Conservation (phyloP, 2,113 vertebrate species). For the Vulpes ferrilata region DNA sequence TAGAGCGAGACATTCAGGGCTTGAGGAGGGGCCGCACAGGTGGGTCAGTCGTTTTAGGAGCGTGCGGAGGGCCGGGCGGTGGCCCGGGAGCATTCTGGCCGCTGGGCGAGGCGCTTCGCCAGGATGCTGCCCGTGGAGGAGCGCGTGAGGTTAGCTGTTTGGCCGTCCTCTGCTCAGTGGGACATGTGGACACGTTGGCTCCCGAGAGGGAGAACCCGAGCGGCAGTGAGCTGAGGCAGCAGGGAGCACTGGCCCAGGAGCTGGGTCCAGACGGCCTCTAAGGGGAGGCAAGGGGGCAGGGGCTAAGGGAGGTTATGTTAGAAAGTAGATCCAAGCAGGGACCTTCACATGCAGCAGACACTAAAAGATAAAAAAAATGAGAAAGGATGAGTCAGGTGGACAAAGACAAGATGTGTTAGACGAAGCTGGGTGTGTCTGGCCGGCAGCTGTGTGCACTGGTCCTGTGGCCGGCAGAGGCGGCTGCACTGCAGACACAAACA, state of each 20-base stretch:
- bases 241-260: conserved; percentile 51
- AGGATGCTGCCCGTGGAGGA: background rate
- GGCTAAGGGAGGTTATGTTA: conserved; percentile 35
- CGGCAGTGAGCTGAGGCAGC: conserved; percentile 78
- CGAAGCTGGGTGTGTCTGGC: conserved; percentile 84
- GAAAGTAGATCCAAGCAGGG: conserved; percentile 79
- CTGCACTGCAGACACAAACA: conserved; percentile 84
- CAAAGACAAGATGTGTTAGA: conserved; percentile 87
- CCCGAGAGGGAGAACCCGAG: conserved; percentile 56
- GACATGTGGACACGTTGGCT: conserved; percentile 68
- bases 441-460: conserved; percentile 83
- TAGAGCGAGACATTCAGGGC: conserved; percentile 91
- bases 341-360: conserved; percentile 88
- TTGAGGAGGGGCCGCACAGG: conserved; percentile 85
- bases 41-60: conserved; percentile 74
- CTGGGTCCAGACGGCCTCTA: conserved; percentile 51
- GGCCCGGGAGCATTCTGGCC: background rate
- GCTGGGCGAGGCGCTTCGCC: background rate
- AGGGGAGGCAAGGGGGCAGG: background rate
- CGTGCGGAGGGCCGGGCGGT: conserved; percentile 71
- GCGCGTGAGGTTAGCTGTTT: background rate
- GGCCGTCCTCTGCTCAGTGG: background rate
- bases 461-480: conserved; percentile 80
- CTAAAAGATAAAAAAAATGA: conserved; percentile 65
- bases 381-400: conserved; percentile 78